Percentiles rank a stretch among this genome's conserved stretches.
Conservation (phyloP, 2,888 invertebrate genomes). For the Microctonus hyperodae region DNA sequence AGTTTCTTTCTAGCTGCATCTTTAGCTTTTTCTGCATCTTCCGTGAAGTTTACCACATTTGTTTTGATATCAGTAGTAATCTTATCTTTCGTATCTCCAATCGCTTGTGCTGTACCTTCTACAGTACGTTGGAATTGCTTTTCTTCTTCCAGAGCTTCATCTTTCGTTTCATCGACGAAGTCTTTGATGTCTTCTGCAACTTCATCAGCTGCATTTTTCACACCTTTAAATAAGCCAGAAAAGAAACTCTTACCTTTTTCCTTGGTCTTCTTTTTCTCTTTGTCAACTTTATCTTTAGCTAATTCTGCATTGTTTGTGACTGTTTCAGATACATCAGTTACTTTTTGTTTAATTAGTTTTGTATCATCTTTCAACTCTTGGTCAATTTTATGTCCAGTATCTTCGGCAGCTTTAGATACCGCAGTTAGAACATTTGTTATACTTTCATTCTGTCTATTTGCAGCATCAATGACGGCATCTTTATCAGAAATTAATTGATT, state of each 20-base stretch:
- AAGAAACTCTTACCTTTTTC: slow-evolving; percentile 39
- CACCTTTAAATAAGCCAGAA: slow-evolving; percentile 41
- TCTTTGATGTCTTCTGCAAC: slow-evolving; percentile 37
- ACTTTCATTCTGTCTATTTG: slow-evolving; percentile 44
- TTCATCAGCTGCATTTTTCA: slow-evolving; percentile 39
- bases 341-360: slow-evolving; percentile 32
- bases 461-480: slow-evolving; percentile 40
- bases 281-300: slow-evolving; percentile 35
- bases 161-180: slow-evolving; percentile 38
- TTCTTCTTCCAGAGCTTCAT: slow-evolving; percentile 38
- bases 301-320: slow-evolving; percentile 12
- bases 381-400: slow-evolving; percentile 19
- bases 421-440: slow-evolving; percentile 31
- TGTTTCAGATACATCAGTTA: slow-evolving; percentile 29
- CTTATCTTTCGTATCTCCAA: slow-evolving; percentile 48
- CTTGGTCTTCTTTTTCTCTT: slow-evolving; percentile 39
- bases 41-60: slow-evolving; percentile 50
- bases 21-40: slow-evolving; percentile 65
- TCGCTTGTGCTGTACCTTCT: slow-evolving; percentile 30
- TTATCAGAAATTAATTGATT: slow-evolving; percentile 28
- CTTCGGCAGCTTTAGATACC: slow-evolving; percentile 42
- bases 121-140: slow-evolving; percentile 35
- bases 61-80: slow-evolving; percentile 16
- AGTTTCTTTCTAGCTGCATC: slow-evolving; percentile 49
- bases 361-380: slow-evolving; percentile 23